Evolutionary conservation across 2,797 vertebrate genomes (phyloP), one percentile per base, ranked within the genome.

Genomic region (Brachyalestes nurse): DNA sequence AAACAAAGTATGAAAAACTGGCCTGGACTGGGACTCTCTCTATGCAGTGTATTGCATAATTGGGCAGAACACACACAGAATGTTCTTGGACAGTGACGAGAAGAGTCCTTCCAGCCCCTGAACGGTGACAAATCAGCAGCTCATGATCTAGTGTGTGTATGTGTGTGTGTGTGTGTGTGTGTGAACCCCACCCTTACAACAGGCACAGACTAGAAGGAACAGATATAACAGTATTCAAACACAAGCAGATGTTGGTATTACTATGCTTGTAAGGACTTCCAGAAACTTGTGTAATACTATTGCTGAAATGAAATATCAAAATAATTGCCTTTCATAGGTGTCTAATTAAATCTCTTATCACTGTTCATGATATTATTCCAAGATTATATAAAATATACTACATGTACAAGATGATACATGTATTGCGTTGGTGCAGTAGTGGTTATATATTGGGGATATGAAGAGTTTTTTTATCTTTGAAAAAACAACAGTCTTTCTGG

Each of bases 51-150:
- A 51, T 70, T 70, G 45, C 23, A 51, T 17, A 70, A 70, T 23
- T 16, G n/a, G 6, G 42, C 40, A 69, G 66, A 69, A 17, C 19
- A 17, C 17, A 40, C 42, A 78, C 67, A 7, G 19, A 62, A 51
- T n/a, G 38, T 28, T 65, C 51, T 55, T 45, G 28, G 23, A 17
- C 9, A 19, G 25, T 9, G 40, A 10, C 4, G 60, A 49, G n/a
- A 38, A 0, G 55, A 49, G 25, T 6, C 0, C 34, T 53, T 61
- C 53, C 49, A 82, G 71, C 53, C 61, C 49, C 38, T 72, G 14
- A 57, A 49, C 49, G 60, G 34, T 72, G 74, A 82, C 80, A 65
- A 72, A 72, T 77, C 38, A 49, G 57, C 66, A 73, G 21, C 69
- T 47, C 49, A 66, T 82, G 40, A 82, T 60, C 47, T 1, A 38